phyloP scores from a whole-genome alignment of 2,113 vertebrate species.

The Hystrix cristata region DNA sequence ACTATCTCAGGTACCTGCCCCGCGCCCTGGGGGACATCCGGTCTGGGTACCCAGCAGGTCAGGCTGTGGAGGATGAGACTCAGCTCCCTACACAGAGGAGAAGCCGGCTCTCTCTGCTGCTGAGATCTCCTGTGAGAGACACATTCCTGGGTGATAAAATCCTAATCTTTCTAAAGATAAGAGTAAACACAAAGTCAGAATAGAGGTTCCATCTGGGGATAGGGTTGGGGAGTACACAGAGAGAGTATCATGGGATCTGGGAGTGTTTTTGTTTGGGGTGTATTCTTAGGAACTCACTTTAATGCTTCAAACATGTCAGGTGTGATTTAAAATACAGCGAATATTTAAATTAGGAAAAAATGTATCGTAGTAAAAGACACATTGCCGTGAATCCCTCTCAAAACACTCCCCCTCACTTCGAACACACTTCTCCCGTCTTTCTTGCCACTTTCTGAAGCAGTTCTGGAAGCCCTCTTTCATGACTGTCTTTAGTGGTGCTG shows the following conservation, averaged over 20 bases:
- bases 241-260: neutral
- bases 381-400: neutral
- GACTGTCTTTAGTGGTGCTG: neutral
- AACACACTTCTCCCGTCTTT: neutral
- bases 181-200: neutral
- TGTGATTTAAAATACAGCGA: neutral
- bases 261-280: neutral
- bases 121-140: neutral
- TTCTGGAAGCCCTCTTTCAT: neutral
- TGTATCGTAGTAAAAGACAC: neutral
- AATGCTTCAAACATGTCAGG: neutral
- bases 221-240: neutral
- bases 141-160: neutral
- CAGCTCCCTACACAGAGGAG: neutral
- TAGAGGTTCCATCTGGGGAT: neutral
- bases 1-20: constrained; percentile 96
- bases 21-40: neutral
- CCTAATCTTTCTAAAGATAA: neutral
- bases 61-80: neutral
- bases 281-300: constrained; percentile 1
- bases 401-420: neutral
- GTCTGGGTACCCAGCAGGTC: neutral
- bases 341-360: neutral
- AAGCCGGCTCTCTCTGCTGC: neutral
- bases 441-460: neutral